Base-by-base conservation (phyloP, 2,888 invertebrate species). In the Hirudinaria manillensis region DNA sequence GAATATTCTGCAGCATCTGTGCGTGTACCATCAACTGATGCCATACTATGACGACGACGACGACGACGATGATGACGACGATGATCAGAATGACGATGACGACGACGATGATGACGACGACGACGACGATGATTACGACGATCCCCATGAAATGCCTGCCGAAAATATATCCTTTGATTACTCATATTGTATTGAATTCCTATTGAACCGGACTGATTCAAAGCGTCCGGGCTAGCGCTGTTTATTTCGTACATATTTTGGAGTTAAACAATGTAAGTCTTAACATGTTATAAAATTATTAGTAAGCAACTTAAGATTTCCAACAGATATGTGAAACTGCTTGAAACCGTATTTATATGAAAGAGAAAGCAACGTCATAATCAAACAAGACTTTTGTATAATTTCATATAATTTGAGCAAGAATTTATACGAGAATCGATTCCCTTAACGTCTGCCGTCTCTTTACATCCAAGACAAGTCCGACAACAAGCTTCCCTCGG, bases 41-140 rank as follows among this genome's bases (percentile, higher is more conserved):
- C 29, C 61, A 7, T 24, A 61, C 34, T 70, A 61, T 34, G 70
- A 71, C 13, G 72, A 72, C n/a, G 38, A 21, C 3, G 61, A 32
- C 24, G 51, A 16, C 16, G 38, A 19, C 29, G 68, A 68, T 24
- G 68, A 70, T n/a, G 51, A 70, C 6, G 70, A 70, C 51, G 70
- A 72, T 24, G 70, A 55, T 51, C 53, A 55, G 19, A 55, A 53
- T 53, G 72, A 29, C n/a, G 56, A 73, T 24, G 65, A 66, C 32
- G 73, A 73, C 10, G 56, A 16, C 24, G 72, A 55, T 4, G 72
- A 72, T 27, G 55, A 72, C n/a, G 51, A 72, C 29, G 27, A 55
- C 27, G 45, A 72, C 45, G 72, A 72, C 29, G 32, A 55, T 53
- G 34, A 72, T 51, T 51, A 53, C 32, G 56, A 72, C 55, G 72